Base-by-base conservation (phyloP, 2,113 vertebrate genomes). In the Lagopus leucura region DNA sequence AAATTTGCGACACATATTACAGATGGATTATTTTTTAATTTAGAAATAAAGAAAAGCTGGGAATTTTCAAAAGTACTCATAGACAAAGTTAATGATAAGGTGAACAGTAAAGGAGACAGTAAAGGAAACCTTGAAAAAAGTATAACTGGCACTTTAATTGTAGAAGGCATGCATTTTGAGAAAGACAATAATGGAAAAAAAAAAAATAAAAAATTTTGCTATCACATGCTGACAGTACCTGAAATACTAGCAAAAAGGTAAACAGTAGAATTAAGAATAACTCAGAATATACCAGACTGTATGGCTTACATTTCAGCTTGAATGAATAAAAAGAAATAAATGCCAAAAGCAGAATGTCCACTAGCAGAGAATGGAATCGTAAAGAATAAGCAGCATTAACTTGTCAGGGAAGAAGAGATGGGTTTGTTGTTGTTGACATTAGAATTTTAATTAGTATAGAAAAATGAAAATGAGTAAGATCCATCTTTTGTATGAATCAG, bases 291-390 rank as follows among this genome's bases (percentile, higher is more conserved):
- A 58, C 76, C 38, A 67, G 21, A 66, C 36, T 30, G 32, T 20
- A 63, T 38, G 50, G 21, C 11, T 65, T 91, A 67, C 80, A 67
- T 83, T 90, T 80, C 45, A 57, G 12, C 30, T 42, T 65, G 45
- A 86, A 43, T 74, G 9, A 79, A 89, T 15, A 30, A 27, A 86
- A 86, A 27, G 6, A 76, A 76, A 85, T 48, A 96, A 82, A 63
- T 65, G 20, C 34, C 36, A 78, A 27, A 40, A 77, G 19, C 3
- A 88, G 79, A 86, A 87, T 40, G 50, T 28, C 10, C 55, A 64
- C 24, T 81, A 28, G 36, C 36, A 69, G 27, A 28, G 40, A 86
- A 74, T 71, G 32, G 43, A 90, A 95, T 63, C 9, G 32, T 79
- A 69, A 63, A 6, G 10, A 91, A 70, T 40, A 25, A 80, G 11